Base-by-base conservation (phyloP, 2,113 vertebrate species). In the Phoenicopterus ruber region DNA sequence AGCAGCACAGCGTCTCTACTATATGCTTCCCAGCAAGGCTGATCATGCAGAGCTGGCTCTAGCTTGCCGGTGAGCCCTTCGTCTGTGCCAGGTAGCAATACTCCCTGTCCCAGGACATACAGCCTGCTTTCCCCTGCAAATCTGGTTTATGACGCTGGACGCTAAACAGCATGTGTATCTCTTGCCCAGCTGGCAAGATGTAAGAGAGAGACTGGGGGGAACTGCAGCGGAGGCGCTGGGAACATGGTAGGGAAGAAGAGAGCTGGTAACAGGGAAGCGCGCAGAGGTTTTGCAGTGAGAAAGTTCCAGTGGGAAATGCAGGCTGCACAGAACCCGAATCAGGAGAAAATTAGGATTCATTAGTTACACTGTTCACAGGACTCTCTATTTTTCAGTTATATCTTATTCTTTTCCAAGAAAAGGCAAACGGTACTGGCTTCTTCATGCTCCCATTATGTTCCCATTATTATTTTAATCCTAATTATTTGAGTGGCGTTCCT, bases 11-110 rank as follows among this genome's bases (percentile, higher is more conserved):
- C 0, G 0, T 31, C 38, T 80, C 32, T 66, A 3, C 11, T 11
- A 4, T 0, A 0, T 49, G 22, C 42, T 93, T 59, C n/a, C 42
- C 77, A 77, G 62, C 1, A 0, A 72, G 58, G 52, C 24, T 52
- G 16, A 49, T 44, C 40, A 10, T 15, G 57, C 12, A 1, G 46
- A 84, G 36, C 6, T 81, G 63, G 16, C 62, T 91, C 34, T 6
- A 44, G 34, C 11, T 84, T 65, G 40, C 31, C 6, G 3, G 11
- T 28, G 61, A 94, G 74, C 57, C 74, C 73, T 31, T 52, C 34
- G 67, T 26, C 81, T 61, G 1, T 44, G 65, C 7, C 34, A 57
- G 46, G 22, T 4, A 46, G 49, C 29, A 63, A 4, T 29, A 21
- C 49, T 57, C 66, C 40, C 55, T 47, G 14, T 57, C 18, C 29